phyloP scores from a whole-genome alignment of 2,797 vertebrate species.

The Hemibagrus guttatus region DNA sequence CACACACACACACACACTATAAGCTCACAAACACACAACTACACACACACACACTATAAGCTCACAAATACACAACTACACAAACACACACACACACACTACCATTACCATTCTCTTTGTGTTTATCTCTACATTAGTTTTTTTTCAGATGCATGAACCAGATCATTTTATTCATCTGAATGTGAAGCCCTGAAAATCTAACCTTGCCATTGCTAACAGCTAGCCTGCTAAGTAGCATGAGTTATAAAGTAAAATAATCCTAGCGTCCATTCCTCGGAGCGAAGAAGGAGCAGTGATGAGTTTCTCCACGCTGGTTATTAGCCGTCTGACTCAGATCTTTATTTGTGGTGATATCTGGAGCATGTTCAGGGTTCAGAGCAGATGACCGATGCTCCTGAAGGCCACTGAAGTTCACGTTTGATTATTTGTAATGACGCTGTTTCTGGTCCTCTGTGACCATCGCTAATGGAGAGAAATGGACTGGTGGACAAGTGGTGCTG shows the following conservation, averaged over 20 bases:
- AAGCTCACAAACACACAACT: no score
- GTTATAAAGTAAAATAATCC: not conserved
- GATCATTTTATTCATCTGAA: not conserved
- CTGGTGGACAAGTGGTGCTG: constrained; percentile 63
- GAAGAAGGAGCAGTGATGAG: not conserved
- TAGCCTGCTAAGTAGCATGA: not conserved
- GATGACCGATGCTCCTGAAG: constrained; percentile 54
- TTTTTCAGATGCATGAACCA: not conserved
- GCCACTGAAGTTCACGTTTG: constrained; percentile 57
- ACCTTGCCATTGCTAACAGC: not conserved
- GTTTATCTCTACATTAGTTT: no score
- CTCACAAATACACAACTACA: no score
- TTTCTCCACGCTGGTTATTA: not conserved
- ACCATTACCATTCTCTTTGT: no score
- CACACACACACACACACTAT: no score
- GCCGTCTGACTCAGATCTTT: not conserved
- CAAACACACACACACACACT: no score
- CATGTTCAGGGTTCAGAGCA: constrained; percentile 21
- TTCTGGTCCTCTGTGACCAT: constrained; percentile 72
- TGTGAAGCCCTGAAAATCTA: not conserved
- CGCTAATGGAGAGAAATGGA: constrained; percentile 74
- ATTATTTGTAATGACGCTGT: constrained; percentile 65
- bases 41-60: no score
- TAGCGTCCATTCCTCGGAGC: not conserved
- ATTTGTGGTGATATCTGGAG: constrained; percentile 11